These are phyloP conservation scores for Ptychoptera contaminata DNA, from an alignment of 2,888 invertebrate species.

Conservation along the genomic window DNA sequence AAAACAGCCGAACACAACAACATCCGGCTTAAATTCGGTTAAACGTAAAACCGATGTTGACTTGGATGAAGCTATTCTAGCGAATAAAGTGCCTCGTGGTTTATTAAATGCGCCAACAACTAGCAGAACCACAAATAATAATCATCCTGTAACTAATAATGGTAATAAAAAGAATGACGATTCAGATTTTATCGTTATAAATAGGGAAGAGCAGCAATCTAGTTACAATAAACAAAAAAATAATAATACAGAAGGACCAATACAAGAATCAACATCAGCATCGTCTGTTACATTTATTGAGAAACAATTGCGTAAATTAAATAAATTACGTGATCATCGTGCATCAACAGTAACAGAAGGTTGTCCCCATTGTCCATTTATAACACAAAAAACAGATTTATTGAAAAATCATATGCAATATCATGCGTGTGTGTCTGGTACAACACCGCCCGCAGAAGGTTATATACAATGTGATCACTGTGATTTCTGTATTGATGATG, in stretches of 20 bases:
- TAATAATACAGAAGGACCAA: not conserved
- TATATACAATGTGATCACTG: slow-evolving; percentile 63
- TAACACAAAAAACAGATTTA: slow-evolving; percentile 53
- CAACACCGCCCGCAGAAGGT: slow-evolving; percentile 23
- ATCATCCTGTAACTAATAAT: slow-evolving; percentile 34
- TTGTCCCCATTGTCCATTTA: slow-evolving; percentile 69
- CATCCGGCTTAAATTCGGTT: slow-evolving; percentile 7
- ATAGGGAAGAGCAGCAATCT: too few species aligned
- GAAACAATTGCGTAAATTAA: slow-evolving; percentile 8
- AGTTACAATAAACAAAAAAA: too few species aligned
- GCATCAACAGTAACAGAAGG: slow-evolving; percentile 15
- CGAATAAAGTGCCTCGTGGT: slow-evolving; percentile 12
- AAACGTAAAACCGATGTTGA: slow-evolving; percentile 8
- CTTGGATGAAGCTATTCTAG: slow-evolving; percentile 8
- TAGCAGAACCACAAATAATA: not conserved
- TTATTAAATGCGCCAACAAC: not conserved
- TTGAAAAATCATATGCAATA: slow-evolving; percentile 60
- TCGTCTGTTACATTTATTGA: not conserved
- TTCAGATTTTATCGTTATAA: slow-evolving; percentile 19
- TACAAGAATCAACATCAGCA: not conserved
- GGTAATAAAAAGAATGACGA: not conserved
- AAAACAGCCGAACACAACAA: slow-evolving; percentile 17
- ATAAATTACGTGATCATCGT: slow-evolving; percentile 7
- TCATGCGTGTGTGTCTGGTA: slow-evolving; percentile 46
- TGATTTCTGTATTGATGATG: slow-evolving; percentile 62